Evolutionary conservation across 1,140 invertebrate species (phyloP), one percentile per base, ranked within the genome.

Genomic region (Drosophila paulistorum): DNA sequence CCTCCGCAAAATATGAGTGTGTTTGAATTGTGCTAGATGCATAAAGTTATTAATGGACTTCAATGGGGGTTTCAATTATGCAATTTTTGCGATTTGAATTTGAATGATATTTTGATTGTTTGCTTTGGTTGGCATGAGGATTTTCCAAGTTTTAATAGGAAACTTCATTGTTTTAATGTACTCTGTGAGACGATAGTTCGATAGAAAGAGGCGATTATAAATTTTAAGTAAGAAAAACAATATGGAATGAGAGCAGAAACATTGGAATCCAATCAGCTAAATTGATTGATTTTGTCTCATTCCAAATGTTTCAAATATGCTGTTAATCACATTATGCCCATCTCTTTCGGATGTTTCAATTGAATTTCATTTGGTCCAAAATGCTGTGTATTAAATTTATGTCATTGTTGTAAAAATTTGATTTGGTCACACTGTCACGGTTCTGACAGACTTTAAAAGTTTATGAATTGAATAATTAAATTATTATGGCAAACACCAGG

Each of bases 1-100:
- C 37, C 23, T 45, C 10, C 35, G 26, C 33, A 37, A 37, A 51
- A 37, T 65, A 42, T 67, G 66, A 42, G 74, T 69, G 68, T 79
- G 76, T 77, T 76, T 83, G 76, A 81, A 65, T 72, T 86, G 76
- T 71, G 54, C 54, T 83, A 68, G 77, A 70, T 74, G 84, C 73
- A 87, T 83, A 79, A 87, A 87, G 83, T 87, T 87, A 87, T 89
- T 87, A 87, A 87, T 87, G 84, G 83, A 87, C 84, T 87, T 87
- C 84, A 83, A 89, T 89, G 77, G 84, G 54, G 72, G 70, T 87
- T 87, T 87, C 83, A 87, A 89, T 87, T 87, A 87, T 87, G 84
- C 83, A 87, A 71, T 83, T 83, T 83, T 74, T 89, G 84, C 83
- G 84, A 87, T 87, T 87, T 87, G 84, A 87, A 89, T 83, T 83